Conservation (phyloP, 2,888 invertebrate genomes). For the Formica aserva region DNA sequence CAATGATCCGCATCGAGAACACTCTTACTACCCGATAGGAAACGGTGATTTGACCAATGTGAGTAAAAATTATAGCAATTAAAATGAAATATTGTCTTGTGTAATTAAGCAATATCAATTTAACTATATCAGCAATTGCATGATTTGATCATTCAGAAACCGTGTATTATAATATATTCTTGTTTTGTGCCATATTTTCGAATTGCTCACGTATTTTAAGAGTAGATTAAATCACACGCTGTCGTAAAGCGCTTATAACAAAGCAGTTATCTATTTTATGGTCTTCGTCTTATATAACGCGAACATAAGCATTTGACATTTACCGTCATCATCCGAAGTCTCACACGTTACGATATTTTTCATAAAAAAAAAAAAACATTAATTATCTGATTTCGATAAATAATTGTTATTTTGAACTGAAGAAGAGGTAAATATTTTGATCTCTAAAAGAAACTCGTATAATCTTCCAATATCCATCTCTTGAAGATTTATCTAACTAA, state of each 20-base stretch:
- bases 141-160: not conserved
- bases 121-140: not conserved
- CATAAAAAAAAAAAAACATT: not conserved
- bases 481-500: not conserved
- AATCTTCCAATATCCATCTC: not conserved
- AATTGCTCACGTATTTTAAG: not conserved
- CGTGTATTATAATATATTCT: not conserved
- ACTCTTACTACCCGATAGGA: slow-evolving; percentile 86
- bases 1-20: slow-evolving; percentile 86
- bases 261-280: not conserved
- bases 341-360: not conserved
- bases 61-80: slow-evolving; percentile 68
- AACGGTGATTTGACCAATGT: slow-evolving; percentile 87
- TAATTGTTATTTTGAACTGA: not conserved
- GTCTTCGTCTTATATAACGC: not conserved
- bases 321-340: not conserved
- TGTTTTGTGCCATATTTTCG: not conserved
- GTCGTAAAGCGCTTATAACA: not conserved
- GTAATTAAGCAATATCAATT: not conserved
- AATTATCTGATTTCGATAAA: not conserved
- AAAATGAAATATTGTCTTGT: not conserved
- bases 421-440: not conserved
- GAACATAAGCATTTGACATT: not conserved
- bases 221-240: not conserved
- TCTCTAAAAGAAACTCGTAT: not conserved